Conservation (phyloP, 2,888 invertebrate genomes). For the Isotomurus palustris region DNA sequence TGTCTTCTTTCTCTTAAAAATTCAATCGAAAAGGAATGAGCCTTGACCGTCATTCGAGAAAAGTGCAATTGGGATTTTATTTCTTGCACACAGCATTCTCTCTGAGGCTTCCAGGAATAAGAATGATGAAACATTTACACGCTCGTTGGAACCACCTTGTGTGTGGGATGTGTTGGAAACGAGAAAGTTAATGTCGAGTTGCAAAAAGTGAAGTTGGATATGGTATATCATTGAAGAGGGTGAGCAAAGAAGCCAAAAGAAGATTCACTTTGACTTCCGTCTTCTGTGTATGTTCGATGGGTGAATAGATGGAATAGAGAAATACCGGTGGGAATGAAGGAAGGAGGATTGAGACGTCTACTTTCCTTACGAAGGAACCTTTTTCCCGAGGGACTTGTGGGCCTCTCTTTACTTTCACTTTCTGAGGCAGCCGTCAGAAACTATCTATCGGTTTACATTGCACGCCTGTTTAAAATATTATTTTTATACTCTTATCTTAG, state of each 20-base stretch:
- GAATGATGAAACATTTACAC: slow-evolving; percentile 3
- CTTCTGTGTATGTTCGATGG: too few relatives aligned
- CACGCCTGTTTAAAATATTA: neutral
- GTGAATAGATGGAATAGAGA: too few relatives aligned
- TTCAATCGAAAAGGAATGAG: slow-evolving; percentile 11
- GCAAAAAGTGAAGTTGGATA: too few relatives aligned
- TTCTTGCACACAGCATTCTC: neutral
- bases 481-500: neutral
- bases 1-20: too few relatives aligned
- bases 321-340: neutral
- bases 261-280: too few relatives aligned
- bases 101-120: neutral
- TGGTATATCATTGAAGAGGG: too few relatives aligned
- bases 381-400: neutral
- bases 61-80: neutral
- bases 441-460: neutral
- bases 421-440: neutral
- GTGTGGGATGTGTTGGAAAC: neutral
- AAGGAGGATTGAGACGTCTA: neutral
- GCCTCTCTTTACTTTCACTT: neutral
- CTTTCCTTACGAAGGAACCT: neutral
- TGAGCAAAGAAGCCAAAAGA: too few relatives aligned
- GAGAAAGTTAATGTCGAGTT: too few relatives aligned
- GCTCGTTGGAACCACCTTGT: slow-evolving; percentile 1
- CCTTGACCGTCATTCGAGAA: slow-evolving; percentile 4